Base-by-base conservation (phyloP, 2,888 invertebrate genomes). In the Philonicus albiceps region DNA sequence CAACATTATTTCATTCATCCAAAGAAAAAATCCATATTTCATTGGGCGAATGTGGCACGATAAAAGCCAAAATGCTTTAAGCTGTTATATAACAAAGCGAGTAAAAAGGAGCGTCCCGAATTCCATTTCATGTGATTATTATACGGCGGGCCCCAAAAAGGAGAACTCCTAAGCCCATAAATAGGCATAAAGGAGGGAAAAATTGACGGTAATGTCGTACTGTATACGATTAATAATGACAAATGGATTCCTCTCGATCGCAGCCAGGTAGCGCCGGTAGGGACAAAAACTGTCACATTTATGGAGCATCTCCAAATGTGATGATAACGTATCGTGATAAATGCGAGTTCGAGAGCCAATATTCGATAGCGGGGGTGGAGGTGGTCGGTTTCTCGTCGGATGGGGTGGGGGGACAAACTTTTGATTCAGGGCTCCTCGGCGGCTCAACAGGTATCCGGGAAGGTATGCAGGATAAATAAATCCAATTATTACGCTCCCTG, bases 31-130 rank as follows among this genome's bases (percentile, higher is more conserved):
- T 73, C 72, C 73, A 84, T 84, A 84, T 84, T 84, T 84, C 84
- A 84, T 84, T 40, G 84, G 73, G 84, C 30, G 73, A 84, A 84
- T 81, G 73, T 73, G 37, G 84, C 73, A 34, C 73, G 84, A 84
- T 84, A 84, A 84, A 84, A 84, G 84, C 84, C 84, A 37, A 84
- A 84, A 84, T 84, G 84, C 84, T 84, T 84, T 84, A 73, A 84
- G 72, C 73, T 84, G 72, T 73, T 84, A 73, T 84, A 73, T 40
- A 73, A 73, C 19, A 73, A 43, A 73, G 30, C 34, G 40, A 22
- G 19, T 11, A 84, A 83, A 55, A 80, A 83, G 55, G 31, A 64
- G 64, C 64, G 73, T 73, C 73, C 43, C 40, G 73, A 40, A 43
- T 73, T 84, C 84, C 73, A 73, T 84, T 84, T 84, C 55, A 64